Conservation (phyloP, 2,113 vertebrate species). For the Saiga tatarica region DNA sequence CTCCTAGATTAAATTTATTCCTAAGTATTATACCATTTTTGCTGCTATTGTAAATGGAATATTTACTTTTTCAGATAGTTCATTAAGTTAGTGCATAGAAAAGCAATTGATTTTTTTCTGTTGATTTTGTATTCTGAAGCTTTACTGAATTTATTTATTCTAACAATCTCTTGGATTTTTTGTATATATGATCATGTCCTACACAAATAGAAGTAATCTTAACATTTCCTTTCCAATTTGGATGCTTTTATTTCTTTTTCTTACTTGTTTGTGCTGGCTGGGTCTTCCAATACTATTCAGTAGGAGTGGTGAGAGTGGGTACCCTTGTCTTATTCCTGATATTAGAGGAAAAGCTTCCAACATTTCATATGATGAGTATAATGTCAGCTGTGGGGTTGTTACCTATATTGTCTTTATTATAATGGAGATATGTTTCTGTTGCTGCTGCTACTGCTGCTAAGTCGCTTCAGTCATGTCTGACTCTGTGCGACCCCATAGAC, state of each 20-base stretch:
- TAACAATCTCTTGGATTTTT: neutral
- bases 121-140: neutral
- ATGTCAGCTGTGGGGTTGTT: neutral
- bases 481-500: too few species aligned
- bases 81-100: neutral
- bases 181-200: neutral
- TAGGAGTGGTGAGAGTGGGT: neutral
- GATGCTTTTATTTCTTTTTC: neutral
- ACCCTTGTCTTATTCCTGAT: neutral
- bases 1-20: neutral
- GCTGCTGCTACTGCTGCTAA: too few species aligned
- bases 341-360: neutral
- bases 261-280: neutral
- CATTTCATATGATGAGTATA: neutral
- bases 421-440: neutral
- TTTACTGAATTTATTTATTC: neutral
- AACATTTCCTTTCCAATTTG: neutral
- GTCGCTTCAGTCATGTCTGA: too few species aligned
- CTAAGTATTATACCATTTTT: neutral
- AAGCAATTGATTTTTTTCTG: neutral
- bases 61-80: neutral
- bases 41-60: neutral
- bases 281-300: neutral
- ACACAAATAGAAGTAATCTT: neutral
- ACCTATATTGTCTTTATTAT: neutral